phyloP scores from a whole-genome alignment of 2,888 invertebrate genomes.

The Steinernema hermaphroditum region DNA sequence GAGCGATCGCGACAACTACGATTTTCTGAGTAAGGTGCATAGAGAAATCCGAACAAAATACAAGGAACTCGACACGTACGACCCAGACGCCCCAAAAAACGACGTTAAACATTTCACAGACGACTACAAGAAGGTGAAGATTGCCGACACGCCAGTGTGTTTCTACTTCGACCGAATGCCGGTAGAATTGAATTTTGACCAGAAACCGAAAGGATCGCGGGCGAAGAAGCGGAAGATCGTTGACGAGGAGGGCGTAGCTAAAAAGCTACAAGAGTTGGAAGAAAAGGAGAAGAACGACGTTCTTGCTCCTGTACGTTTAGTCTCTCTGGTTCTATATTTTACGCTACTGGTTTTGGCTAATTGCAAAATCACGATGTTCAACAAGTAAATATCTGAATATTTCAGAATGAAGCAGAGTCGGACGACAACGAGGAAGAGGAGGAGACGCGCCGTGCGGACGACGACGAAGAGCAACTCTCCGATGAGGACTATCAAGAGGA shows the following conservation, averaged over 20 bases:
- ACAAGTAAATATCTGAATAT: no score
- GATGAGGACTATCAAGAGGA: slow-evolving; percentile 63
- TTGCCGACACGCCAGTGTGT: slow-evolving; percentile 22
- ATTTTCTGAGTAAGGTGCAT: slow-evolving; percentile 18
- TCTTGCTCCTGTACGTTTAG: no score
- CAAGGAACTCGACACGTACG: slow-evolving; percentile 27
- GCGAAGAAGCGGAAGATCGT: slow-evolving; percentile 38
- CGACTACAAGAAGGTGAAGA: neutral
- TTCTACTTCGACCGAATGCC: slow-evolving; percentile 46
- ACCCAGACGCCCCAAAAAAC: slow-evolving; percentile 17
- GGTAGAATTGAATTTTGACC: slow-evolving; percentile 43
- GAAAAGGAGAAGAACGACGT: slow-evolving; percentile 37
- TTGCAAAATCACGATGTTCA: no score
- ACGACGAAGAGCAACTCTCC: slow-evolving; percentile 42
- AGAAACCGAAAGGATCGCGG: neutral
- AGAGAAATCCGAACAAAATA: slow-evolving; percentile 34
- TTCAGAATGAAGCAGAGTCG: neutral
- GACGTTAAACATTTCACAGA: neutral
- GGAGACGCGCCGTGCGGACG: slow-evolving; percentile 44
- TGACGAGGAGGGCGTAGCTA: slow-evolving; percentile 36
- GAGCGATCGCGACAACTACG: neutral
- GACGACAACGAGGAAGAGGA: slow-evolving; percentile 38
- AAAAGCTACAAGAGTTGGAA: slow-evolving; percentile 46
- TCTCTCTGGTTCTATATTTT: neutral
- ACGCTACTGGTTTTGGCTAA: neutral